A percentile compares a stretch with the other conserved stretches of the same genome.
Conservation (phyloP, 2,888 invertebrate species). For the Eristalis intricaria region DNA sequence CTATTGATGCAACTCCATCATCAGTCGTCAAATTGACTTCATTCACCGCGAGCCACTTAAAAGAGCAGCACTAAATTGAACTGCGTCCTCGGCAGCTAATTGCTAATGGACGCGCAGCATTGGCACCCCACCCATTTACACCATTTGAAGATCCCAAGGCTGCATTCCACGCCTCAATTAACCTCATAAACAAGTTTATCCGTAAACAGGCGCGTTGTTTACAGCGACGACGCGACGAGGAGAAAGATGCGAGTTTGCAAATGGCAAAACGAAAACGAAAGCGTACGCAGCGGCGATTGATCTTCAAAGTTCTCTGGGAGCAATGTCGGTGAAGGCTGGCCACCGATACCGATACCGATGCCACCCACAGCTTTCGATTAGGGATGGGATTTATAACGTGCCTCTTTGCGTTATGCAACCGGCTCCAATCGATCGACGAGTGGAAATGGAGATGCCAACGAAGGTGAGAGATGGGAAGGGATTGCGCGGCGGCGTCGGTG, state of each 20-base stretch:
- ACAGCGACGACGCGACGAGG: neutral
- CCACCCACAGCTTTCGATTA: conserved; percentile 42
- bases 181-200: conserved; percentile 47
- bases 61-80: neutral
- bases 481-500: neutral
- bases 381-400: neutral
- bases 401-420: conserved; percentile 28
- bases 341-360: neutral
- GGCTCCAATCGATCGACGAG: neutral
- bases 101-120: conserved; percentile 22
- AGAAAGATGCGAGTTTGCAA: neutral
- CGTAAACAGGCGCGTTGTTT: conserved; percentile 44
- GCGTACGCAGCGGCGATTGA: neutral
- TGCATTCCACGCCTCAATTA: conserved; percentile 3
- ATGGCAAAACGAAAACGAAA: neutral
- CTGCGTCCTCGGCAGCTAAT: conserved; percentile 28
- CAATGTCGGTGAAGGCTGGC: neutral
- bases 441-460: neutral
- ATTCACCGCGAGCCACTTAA: neutral
- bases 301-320: neutral
- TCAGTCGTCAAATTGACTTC: neutral
- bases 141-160: conserved; percentile 39
- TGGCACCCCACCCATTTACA: conserved; percentile 21
- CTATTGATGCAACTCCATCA: neutral
- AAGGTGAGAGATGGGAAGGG: neutral